Conservation (phyloP, 1,140 invertebrate genomes). For the Capitella teleta region DNA sequence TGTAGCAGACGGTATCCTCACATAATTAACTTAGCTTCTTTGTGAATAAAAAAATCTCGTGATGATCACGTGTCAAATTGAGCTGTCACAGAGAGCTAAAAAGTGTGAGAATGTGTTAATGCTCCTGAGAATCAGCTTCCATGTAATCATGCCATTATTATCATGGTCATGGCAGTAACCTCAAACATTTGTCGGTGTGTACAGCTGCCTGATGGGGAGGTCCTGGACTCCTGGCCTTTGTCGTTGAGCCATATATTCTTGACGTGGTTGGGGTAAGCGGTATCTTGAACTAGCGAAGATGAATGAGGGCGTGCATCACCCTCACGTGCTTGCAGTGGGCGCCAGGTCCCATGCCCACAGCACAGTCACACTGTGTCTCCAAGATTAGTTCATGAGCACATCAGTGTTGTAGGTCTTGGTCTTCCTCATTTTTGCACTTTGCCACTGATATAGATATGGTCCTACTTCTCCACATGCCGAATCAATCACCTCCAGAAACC, state of each 20-base stretch:
- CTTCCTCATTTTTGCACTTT: too few species aligned
- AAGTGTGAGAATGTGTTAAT: too few species aligned
- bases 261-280: constrained; percentile 9
- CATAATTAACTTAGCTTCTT: too few species aligned
- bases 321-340: constrained; percentile 20
- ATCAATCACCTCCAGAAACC: too few species aligned
- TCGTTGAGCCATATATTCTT: constrained; percentile 15
- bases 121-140: too few species aligned
- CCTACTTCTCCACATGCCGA: too few species aligned
- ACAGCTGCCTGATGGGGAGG: constrained; percentile 14
- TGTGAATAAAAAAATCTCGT: too few species aligned
- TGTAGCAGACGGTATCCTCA: too few species aligned
- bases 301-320: constrained; percentile 11
- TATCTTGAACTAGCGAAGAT: neutral
- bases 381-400: constrained; percentile 10
- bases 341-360: constrained; percentile 15
- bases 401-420: constrained; percentile 16
- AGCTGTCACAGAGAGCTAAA: too few species aligned
- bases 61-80: too few species aligned
- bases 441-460: too few species aligned
- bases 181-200: constrained; percentile 5
- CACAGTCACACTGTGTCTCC: constrained; percentile 20
- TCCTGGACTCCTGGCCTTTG: neutral
- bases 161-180: constrained; percentile 14
- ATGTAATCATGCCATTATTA: too few species aligned